phyloP scores from a whole-genome alignment of 2,888 invertebrate genomes.

The Spatulosminthurus flaviceps region DNA sequence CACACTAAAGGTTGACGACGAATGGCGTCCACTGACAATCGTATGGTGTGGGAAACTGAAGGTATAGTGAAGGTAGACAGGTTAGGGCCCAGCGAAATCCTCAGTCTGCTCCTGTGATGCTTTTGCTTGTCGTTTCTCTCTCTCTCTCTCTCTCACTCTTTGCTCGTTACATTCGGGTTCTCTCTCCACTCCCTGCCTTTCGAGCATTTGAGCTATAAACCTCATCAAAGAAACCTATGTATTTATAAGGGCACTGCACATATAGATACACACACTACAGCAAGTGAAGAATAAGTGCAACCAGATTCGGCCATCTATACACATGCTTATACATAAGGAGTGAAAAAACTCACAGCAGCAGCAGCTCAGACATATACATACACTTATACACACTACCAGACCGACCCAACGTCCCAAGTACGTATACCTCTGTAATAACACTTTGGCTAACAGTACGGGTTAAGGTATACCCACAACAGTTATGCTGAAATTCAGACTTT shows the following conservation, averaged over 20 bases:
- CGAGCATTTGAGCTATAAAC: neutral
- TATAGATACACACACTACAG: neutral
- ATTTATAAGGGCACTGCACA: neutral
- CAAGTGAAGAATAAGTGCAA: neutral
- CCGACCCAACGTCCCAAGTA: neutral
- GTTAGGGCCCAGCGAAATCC: slow-evolving; percentile 14
- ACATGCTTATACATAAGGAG: neutral
- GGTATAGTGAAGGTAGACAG: slow-evolving; percentile 16
- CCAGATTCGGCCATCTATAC: slow-evolving; percentile 6
- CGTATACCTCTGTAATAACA: neutral
- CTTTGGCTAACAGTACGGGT: slow-evolving; percentile 8
- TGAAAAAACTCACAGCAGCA: slow-evolving; percentile 14
- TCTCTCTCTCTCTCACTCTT: slow-evolving; percentile 22
- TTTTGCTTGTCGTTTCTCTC: slow-evolving; percentile 3
- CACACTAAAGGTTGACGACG: slow-evolving; percentile 30
- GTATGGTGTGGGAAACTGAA: slow-evolving; percentile 16
- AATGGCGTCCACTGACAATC: slow-evolving; percentile 22
- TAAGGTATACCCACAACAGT: slow-evolving; percentile 3
- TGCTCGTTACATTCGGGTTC: slow-evolving; percentile 4
- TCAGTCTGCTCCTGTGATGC: neutral
- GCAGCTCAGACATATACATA: neutral
- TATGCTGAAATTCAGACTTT: slow-evolving; percentile 8
- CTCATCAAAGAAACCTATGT: slow-evolving; percentile 11
- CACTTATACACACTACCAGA: no score
- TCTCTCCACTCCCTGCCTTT: slow-evolving; percentile 12